Evolutionary conservation across 2,888 invertebrate species (phyloP), one percentile per base, ranked within the genome.

Genomic region (Euzophera pinguis): DNA sequence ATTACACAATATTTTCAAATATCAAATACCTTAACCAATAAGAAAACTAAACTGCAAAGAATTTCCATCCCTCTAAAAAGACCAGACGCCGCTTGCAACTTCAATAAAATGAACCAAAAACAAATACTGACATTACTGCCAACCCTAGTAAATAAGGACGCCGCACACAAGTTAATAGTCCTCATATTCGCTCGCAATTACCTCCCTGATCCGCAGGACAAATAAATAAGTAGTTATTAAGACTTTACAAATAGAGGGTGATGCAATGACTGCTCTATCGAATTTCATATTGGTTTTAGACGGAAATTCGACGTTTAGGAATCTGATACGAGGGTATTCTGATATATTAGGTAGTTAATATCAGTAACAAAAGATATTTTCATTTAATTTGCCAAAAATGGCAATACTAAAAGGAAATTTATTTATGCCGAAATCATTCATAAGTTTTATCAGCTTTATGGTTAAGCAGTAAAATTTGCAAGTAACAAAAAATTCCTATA

Each of bases 151-250:
- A 69, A 70, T 62, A 66, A 10, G 35, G 60, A 29, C 67, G 61
- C 67, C 67, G 72, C 67, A 61, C 63, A 59, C 62, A 62, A 78
- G 72, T 74, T 78, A 81, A 84, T 81, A 82, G 79, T 78, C 70
- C 75, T 77, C 77, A 70, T 78, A 83, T 81, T 76, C 63, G 64
- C 70, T 67, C 73, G 75, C 81, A 81, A 81, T 80, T 78, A 78
- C 73, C 65, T 62, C 64, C 62, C 59, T 64, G 71, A 80, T 75
- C 79, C 75, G 70, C 77, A 75, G 75, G 74, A 68, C 71, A 78
- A 81, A 81, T 81, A 81, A 79, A 81, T 79, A 81, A 79, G 76
- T 78, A 81, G 74, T 78, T 79, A 81, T 81, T 81, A 81, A 81
- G 80, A 64, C 64, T 60, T 60, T 57, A 63, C 59, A 73, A 78